Evolutionary conservation across 2,888 invertebrate species (phyloP), one percentile per base, ranked within the genome.

Genomic region (Chymomyza caudatula): DNA sequence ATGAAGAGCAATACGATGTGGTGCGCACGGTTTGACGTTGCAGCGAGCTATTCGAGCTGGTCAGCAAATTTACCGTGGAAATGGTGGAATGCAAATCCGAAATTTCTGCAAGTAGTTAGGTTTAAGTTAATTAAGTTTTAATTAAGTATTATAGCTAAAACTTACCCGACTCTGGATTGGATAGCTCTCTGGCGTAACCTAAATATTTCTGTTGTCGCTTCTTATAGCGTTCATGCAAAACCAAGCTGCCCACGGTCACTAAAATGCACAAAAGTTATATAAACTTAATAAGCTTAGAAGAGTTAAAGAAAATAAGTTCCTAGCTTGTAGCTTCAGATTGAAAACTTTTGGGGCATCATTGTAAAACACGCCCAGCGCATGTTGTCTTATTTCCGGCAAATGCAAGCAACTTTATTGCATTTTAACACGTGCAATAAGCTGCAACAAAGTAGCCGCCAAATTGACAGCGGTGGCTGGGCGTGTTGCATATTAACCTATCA

Each of bases 241-340:
- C 94, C 65, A 97, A 91, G 84, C 96, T 95, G 1, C 95, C 95
- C 3, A 95, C 92, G 0, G 96, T 95, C 55, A 96, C 95, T 94
- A 90, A 4, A 88, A 91, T 73, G 62, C 0, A 6, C 25, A 6
- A 37, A 4, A n/a, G 2, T 13, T 47, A 2, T 17, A 29, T 15
- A 54, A 19, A 13, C 23, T 29, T n/a, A n/a, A 60, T 19, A 22
- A 4, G 15, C 2, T 8, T 47, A 19, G 11, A 11, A 25, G 25
- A 5, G 5, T 4, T 11, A 11, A 2, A 37, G 5, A 37, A 37
- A 37, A 37, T 2, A 11, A 2, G 8, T 37, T 37, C 11, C 2
- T 37, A n/a, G n/a, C n/a, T 11, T 1, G 25, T 37, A 37, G 11
- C 2, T 57, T 89, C 89, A 89, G 89, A 77, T 89, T 89, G 89